Base-by-base conservation (phyloP, 2,113 vertebrate species). In the Scatophagus argus region DNA sequence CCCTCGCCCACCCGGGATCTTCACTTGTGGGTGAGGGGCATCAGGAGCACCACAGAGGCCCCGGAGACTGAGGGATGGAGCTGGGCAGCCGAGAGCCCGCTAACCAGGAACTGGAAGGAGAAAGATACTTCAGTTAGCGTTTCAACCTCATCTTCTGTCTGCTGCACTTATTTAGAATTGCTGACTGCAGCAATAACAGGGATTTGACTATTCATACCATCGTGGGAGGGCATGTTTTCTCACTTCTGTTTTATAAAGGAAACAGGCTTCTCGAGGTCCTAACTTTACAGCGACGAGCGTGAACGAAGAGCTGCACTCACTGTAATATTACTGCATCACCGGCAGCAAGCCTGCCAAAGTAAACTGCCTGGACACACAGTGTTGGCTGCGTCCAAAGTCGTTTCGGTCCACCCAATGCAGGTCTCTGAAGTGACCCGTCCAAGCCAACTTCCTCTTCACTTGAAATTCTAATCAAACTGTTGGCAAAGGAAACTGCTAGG, bases 41-140 rank as follows among this genome's bases (percentile, higher is more conserved):
- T 99, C 98, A 99, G 98, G 98, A 99, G 94, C 98, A 99, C 98
- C 98, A 99, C 98, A 96, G 97, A 99, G 98, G 97, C 97, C 98
- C 97, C 14, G 97, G 98, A 95, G 97, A 94, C 88, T 94, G 95
- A 96, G 96, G 96, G 95, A 95, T 96, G 93, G 96, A 97, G 96
- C 96, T 93, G 92, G 96, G 93, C 84, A 95, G 90, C 93, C 95
- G 94, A 84, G 96, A 95, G 93, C 95, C 96, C 90, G 94, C 94
- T 92, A 97, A 95, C 91, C 96, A 95, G 90, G 96, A 96, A 94
- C 98, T 98, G 95, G 36, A 76, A 14, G 60, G 51, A 73, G n/a
- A 39, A 27, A 65, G 5, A 55, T 0, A 2, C 39, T 29, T 5
- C 0, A 1, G 25, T 75, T 19, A 69, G n/a, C 32, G 27, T 8